phyloP scores from a whole-genome alignment of 2,797 vertebrate genomes.

The Echeneis naucrates region DNA sequence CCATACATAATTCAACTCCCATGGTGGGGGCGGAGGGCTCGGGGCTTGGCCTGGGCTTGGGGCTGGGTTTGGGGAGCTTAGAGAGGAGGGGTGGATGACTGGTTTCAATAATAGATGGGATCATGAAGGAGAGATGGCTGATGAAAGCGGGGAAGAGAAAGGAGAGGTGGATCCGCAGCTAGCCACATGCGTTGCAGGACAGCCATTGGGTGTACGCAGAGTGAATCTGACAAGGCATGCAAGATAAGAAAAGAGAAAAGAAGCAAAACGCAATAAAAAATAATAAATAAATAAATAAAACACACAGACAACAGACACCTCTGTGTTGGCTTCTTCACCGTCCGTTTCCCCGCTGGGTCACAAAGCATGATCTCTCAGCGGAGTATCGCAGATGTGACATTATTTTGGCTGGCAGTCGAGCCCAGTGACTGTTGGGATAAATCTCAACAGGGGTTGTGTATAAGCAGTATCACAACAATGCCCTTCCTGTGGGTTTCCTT shows the following conservation, averaged over 20 bases:
- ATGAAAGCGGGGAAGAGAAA: conserved; percentile 61
- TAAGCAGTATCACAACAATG: conserved; percentile 55
- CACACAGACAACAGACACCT: conserved; percentile 47
- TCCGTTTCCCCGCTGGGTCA: conserved; percentile 67
- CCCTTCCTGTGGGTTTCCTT: conserved; percentile 40
- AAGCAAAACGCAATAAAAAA: conserved; percentile 40
- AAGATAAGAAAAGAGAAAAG: conserved; percentile 21
- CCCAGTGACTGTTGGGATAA: conserved; percentile 64
- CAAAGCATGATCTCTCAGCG: conserved; percentile 69
- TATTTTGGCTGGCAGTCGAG: conserved; percentile 63
- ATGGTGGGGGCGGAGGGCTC: conserved; percentile 76
- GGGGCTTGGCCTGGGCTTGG: conserved; percentile 56
- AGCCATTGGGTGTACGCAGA: conserved; percentile 39
- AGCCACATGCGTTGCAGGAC: conserved; percentile 35
- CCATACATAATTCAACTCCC: conserved; percentile 86
- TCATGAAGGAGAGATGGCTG: conserved; percentile 73
- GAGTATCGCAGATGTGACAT: conserved; percentile 71
- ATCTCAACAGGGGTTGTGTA: conserved; percentile 64
- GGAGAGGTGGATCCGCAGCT: conserved; percentile 50
- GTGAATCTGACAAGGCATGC: conserved; percentile 62
- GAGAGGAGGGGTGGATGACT: conserved; percentile 70
- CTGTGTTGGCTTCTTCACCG: conserved; percentile 52
- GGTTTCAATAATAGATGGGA: conserved; percentile 88
- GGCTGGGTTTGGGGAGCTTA: conserved; percentile 53
- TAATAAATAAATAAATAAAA: too few relatives aligned